Base-by-base conservation (phyloP, 2,888 invertebrate species). In the Lacanobia wlatinum region DNA sequence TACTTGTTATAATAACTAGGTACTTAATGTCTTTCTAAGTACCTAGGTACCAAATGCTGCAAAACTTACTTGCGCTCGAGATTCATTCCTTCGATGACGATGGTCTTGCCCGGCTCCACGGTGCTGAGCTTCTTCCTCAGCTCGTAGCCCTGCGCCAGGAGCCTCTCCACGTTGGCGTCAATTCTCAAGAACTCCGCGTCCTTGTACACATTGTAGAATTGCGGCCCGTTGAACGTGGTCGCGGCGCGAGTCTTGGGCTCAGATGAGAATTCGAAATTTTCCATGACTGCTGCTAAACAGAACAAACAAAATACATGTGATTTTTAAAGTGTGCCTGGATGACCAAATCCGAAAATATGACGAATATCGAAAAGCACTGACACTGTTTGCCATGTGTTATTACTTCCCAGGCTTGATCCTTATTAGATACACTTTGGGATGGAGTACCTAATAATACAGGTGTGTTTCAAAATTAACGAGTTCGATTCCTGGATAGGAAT, bases 141-240 rank as follows among this genome's bases (percentile, higher is more conserved):
- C 67, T 91, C 87, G 67, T 90, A 87, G 0, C 90, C 90, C 55
- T 86, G 88, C 0, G 82, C 75, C 10, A 92, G 76, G 9, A 92
- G 88, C 5, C 76, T 84, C 65, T 89, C 88, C 5, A 92, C 85
- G 62, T 92, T 89, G 3, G 85, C 82, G 40, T 79, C 86, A 21
- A 84, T 76, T 5, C 83, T 82, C 4, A 92, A 76, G 65, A 92
- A 92, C 6, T 89, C 88, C 0, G 92, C 81, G 12, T 90, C 79
- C 69, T 91, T 92, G 28, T 81, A 81, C 38, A 78, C 78, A n/a
- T 58, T 63, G 50, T 60, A 81, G 63, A 81, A 81, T 28, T 70
- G 40, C 12, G 78, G 78, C 10, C 81, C 81, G 38, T 78, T 78
- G 63, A 81, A 81, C 0, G 78, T 71, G 10, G 68, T 59, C 2